phyloP scores from a whole-genome alignment of 2,113 vertebrate genomes.

The Callithrix jacchus region DNA sequence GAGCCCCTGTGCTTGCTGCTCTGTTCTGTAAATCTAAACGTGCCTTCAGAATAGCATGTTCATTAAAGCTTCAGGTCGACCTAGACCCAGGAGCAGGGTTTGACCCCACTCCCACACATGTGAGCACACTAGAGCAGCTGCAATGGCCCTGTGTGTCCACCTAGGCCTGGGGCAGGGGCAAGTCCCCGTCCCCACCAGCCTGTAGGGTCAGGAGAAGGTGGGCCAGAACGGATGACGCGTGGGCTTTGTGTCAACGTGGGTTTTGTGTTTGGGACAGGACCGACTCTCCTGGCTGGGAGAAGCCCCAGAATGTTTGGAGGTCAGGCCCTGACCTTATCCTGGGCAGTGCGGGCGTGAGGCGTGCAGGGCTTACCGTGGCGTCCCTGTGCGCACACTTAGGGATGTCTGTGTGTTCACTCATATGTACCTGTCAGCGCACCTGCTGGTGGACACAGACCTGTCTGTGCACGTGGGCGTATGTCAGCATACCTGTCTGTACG shows the following conservation, averaged over 20 bases:
- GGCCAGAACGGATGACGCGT: accelerated
- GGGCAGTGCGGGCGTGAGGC: accelerated
- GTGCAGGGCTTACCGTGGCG: accelerated
- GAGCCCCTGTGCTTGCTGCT: not conserved
- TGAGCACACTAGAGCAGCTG: too few relatives aligned
- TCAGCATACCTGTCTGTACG: not conserved
- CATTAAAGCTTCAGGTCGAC: not conserved
- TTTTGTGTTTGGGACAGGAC: too few relatives aligned
- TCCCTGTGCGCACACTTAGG: too few relatives aligned
- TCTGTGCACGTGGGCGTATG: accelerated
- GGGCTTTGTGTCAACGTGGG: not conserved
- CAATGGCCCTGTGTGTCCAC: not conserved
- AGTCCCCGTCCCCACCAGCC: not conserved
- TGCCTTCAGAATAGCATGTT: not conserved
- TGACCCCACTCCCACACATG: accelerated
- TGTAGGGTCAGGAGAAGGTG: not conserved
- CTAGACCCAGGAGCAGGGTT: not conserved
- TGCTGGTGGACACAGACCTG: not conserved
- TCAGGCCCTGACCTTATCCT: not conserved
- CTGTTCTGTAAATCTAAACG: accelerated
- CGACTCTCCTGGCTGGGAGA: not conserved
- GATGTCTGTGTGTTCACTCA: too few relatives aligned
- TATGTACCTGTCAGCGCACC: too few relatives aligned
- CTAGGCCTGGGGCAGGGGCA: not conserved
- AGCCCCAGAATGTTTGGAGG: not conserved